These are phyloP conservation scores for Pseudochaenichthys georgianus DNA, from an alignment of 2,797 vertebrate species.

Conservation along the genomic window DNA sequence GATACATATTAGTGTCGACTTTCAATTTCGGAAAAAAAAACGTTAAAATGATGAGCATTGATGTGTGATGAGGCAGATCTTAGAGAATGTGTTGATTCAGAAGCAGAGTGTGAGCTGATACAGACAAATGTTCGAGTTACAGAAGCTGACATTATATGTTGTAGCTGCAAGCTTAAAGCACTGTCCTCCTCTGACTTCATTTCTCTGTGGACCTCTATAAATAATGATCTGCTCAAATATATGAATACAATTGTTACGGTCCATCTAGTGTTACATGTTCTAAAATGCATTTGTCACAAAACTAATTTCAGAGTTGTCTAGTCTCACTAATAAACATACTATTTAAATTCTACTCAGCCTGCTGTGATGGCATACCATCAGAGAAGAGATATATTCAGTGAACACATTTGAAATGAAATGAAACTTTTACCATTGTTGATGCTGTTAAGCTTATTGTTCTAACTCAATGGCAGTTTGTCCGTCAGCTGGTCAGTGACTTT, in stretches of 20 bases:
- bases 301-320: constrained; percentile 24
- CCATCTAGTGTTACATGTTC: constrained; percentile 27
- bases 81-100: constrained; percentile 44
- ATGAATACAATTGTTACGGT: constrained; percentile 29
- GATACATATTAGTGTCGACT: constrained; percentile 23
- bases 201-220: constrained; percentile 24
- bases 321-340: constrained; percentile 5
- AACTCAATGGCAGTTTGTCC: neutral
- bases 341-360: constrained; percentile 10
- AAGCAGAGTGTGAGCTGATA: constrained; percentile 22
- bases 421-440: neutral
- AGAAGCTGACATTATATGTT: constrained; percentile 54
- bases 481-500: neutral
- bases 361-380: constrained; percentile 9
- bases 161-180: constrained; percentile 29
- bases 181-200: constrained; percentile 11
- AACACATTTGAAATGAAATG: neutral
- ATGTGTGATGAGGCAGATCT: constrained; percentile 22
- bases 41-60: neutral
- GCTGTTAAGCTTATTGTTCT: neutral
- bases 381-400: neutral
- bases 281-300: constrained; percentile 14
- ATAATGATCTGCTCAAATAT: constrained; percentile 29
- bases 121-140: constrained; percentile 34
- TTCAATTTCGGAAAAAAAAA: constrained; percentile 23